Conservation (phyloP, 2,888 invertebrate genomes). For the Athetis lepigone region DNA sequence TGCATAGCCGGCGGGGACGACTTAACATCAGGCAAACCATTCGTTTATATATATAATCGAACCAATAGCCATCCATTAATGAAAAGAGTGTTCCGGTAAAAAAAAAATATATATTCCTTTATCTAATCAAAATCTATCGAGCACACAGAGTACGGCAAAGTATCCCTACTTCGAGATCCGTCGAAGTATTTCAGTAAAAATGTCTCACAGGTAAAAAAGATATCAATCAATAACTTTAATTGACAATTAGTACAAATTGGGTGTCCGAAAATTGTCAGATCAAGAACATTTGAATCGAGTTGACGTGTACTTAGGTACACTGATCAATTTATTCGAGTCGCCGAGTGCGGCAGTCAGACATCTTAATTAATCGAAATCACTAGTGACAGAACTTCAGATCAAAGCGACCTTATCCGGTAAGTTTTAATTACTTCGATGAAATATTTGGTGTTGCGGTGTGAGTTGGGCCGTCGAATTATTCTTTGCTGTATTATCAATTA, state of each 20-base stretch:
- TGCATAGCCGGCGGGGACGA: no score
- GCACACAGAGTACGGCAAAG: not conserved
- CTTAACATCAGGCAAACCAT: no score
- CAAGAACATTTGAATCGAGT: not conserved
- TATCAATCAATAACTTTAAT: not conserved
- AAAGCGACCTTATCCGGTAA: slow-evolving; percentile 46
- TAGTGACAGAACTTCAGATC: slow-evolving; percentile 47
- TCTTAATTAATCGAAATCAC: slow-evolving; percentile 51
- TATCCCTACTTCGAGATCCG: not conserved
- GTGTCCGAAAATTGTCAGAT: not conserved
- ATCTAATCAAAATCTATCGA: slow-evolving; percentile 6
- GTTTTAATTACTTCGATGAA: slow-evolving; percentile 58
- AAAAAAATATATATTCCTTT: no score
- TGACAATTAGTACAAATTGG: not conserved
- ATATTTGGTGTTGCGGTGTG: slow-evolving; percentile 30
- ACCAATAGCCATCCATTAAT: no score
- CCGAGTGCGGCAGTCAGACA: not conserved
- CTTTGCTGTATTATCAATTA: slow-evolving; percentile 7
- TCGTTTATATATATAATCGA: no score
- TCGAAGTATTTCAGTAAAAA: slow-evolving; percentile 9
- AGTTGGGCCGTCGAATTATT: slow-evolving; percentile 15
- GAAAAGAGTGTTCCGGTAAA: no score
- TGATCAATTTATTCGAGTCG: not conserved
- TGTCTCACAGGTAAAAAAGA: slow-evolving; percentile 5
- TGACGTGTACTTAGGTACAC: not conserved